These are phyloP conservation scores for Teinopalpus imperialis DNA, from an alignment of 2,888 invertebrate species.

Conservation along the genomic window DNA sequence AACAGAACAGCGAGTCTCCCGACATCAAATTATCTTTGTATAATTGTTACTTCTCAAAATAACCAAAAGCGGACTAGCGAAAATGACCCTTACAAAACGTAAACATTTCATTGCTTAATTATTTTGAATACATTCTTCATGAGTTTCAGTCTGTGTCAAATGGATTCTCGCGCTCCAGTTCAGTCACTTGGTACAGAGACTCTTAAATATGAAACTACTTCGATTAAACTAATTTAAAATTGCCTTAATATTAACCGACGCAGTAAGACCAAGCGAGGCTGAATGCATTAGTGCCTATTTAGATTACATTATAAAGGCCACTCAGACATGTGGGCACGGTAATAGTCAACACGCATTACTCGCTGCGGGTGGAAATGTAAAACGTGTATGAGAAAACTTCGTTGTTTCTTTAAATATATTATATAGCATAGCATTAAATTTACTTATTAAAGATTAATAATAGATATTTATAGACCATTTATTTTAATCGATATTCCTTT, in stretches of 20 bases:
- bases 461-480: too few species aligned
- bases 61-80: too few species aligned
- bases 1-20: too few species aligned
- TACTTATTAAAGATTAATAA: too few species aligned
- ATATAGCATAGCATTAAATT: too few species aligned
- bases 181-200: background rate
- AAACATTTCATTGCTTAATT: too few species aligned
- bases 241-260: constrained; percentile 15
- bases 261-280: constrained; percentile 20
- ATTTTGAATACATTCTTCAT: background rate
- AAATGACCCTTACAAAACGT: too few species aligned
- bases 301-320: constrained; percentile 20
- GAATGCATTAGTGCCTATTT: constrained; percentile 24
- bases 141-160: constrained; percentile 1
- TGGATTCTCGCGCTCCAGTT: constrained; percentile 1
- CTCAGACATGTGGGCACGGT: constrained; percentile 20
- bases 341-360: background rate
- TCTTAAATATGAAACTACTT: background rate
- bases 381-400: too few species aligned
- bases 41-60: too few species aligned
- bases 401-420: too few species aligned
- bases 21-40: too few species aligned
- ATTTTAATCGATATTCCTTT: too few species aligned
- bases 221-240: constrained; percentile 20
- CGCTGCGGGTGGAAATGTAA: background rate